Evolutionary conservation across 2,113 vertebrate species (phyloP), one percentile per base, ranked within the genome.

Genomic region (Aptenodytes forsteri): DNA sequence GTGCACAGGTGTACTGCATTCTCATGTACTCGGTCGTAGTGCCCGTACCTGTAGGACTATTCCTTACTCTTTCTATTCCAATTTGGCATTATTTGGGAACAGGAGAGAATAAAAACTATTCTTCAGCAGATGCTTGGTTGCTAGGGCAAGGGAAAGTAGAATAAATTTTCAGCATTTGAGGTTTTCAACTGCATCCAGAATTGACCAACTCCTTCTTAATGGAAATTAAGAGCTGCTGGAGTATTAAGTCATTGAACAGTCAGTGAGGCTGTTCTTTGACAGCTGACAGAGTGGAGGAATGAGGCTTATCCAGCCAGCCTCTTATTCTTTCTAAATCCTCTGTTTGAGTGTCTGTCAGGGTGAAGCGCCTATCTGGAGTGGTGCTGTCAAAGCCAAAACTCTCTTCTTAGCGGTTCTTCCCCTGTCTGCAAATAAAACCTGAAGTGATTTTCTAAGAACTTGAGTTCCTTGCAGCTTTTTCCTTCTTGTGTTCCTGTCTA

Each of bases 321-420:
- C 98, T 98, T 95, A 94, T 98, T 98, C 92, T 89, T 59, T 84
- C 83, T 88, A 97, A 98, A 97, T 96, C 97, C 91, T 85, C 77
- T 70, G 86, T 83, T 18, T 94, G 88, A 97, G 64, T 81, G 78
- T 96, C 84, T 97, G 91, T 94, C 88, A 66, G 94, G 85, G 55
- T 95, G 96, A 97, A 96, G 88, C 10, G 44, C 96, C 76, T 92
- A 67, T 86, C 88, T 96, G 88, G 94, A 98, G 95, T 97, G 97
- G 89, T 86, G 94, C 69, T 96, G 91, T 97, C 97, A 96, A 97
- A 96, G 96, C 76, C 73, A 89, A 97, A 96, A 95, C 93, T 97
- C 97, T 88, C 70, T 69, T 95, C 89, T 97, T 95, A 93, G 95
- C 55, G 32, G 96, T 96, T 69, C 88, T 95, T 95, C 83, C 42